Evolutionary conservation across 2,888 invertebrate genomes (phyloP).

Genomic region (Augiades crinisus): DNA sequence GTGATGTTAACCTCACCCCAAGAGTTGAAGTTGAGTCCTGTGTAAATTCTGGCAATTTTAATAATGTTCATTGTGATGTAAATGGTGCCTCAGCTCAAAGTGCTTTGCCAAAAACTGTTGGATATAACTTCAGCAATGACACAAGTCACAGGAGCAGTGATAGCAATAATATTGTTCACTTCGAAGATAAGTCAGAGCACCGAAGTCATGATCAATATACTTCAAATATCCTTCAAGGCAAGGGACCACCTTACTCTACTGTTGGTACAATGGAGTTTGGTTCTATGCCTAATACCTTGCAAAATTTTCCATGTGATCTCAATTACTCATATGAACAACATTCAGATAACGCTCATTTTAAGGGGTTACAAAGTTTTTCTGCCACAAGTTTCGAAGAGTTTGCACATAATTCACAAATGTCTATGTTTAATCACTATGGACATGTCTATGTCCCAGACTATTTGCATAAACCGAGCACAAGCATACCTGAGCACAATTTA

Average conservation of each 20-base stretch:
- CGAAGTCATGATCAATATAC: constrained; percentile 68
- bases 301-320: constrained; percentile 71
- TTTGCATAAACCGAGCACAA: constrained; percentile 57
- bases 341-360: constrained; percentile 56
- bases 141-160: constrained; percentile 66
- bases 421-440: constrained; percentile 76
- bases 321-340: constrained; percentile 68
- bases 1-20: constrained; percentile 78
- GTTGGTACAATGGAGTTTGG: constrained; percentile 56
- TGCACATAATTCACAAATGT: constrained; percentile 75
- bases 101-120: constrained; percentile 43
- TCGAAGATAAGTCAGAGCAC: constrained; percentile 67
- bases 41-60: constrained; percentile 84
- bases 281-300: constrained; percentile 57
- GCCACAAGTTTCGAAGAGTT: constrained; percentile 78
- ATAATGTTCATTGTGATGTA: constrained; percentile 85
- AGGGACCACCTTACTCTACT: constrained; percentile 61
- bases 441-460: constrained; percentile 74
- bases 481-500: constrained; percentile 54
- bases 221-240: constrained; percentile 66
- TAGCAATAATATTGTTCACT: constrained; percentile 57
- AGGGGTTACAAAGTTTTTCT: constrained; percentile 71
- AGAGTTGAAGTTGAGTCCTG: constrained; percentile 84
- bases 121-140: constrained; percentile 64
- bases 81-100: constrained; percentile 46